phyloP scores from a whole-genome alignment of 2,113 vertebrate species.

The Leuciscus idus region DNA sequence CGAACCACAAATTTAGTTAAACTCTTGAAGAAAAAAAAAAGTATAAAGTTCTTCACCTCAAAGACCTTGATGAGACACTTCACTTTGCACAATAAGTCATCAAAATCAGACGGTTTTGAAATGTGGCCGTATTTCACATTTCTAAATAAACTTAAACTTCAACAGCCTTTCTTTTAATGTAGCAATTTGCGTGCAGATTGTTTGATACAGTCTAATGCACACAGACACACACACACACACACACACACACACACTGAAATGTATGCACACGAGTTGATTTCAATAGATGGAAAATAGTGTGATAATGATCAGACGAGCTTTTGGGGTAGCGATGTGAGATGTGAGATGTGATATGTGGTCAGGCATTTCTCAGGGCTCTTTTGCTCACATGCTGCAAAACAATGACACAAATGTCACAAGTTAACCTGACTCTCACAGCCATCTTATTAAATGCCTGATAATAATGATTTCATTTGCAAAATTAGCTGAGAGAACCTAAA shows the following conservation, averaged over 20 bases:
- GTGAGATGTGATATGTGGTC: slow-evolving; percentile 51
- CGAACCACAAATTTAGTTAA: not conserved
- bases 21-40: not conserved
- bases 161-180: slow-evolving; percentile 51
- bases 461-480: not conserved
- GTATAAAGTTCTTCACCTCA: not conserved
- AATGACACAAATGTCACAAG: slow-evolving; percentile 12
- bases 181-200: slow-evolving; percentile 46
- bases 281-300: slow-evolving; percentile 53
- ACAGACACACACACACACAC: slow-evolving; percentile 40
- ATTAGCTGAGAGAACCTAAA: not conserved
- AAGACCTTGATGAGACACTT: not conserved
- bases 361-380: slow-evolving; percentile 50
- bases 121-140: not conserved
- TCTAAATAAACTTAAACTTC: slow-evolving; percentile 24
- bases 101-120: not conserved
- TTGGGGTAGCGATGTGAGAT: slow-evolving; percentile 46
- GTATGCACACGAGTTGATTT: slow-evolving; percentile 43
- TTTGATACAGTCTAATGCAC: slow-evolving; percentile 38
- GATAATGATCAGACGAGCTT: slow-evolving; percentile 54
- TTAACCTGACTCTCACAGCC: not conserved
- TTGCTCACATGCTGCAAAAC: slow-evolving; percentile 33
- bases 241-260: slow-evolving; percentile 11
- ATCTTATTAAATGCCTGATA: not conserved
- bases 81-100: not conserved